These are phyloP conservation scores for Tapera naevia DNA, from an alignment of 2,797 vertebrate genomes.

Conservation along the genomic window DNA sequence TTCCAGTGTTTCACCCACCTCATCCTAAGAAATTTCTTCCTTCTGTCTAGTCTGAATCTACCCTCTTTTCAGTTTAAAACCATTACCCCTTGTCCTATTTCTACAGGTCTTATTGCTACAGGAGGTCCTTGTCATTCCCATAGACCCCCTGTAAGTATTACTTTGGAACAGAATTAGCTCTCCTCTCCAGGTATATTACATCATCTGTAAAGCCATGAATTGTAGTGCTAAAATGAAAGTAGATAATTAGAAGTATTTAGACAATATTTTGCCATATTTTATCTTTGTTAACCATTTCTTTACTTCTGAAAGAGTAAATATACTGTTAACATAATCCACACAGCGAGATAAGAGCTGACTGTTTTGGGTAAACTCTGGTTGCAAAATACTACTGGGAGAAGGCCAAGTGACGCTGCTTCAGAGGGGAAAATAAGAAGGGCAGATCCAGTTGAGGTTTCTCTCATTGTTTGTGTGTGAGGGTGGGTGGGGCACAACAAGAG, in stretches of 20 bases:
- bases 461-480: neutral
- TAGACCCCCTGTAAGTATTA: neutral
- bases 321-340: neutral
- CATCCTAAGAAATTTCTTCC: no score
- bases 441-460: neutral
- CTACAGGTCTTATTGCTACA: no score
- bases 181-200: neutral
- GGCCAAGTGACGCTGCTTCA: accelerated
- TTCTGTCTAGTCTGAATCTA: no score
- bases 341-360: neutral
- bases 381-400: neutral
- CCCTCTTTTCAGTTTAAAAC: no score
- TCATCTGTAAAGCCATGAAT: neutral
- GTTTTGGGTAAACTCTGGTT: neutral
- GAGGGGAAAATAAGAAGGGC: neutral
- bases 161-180: neutral
- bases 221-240: neutral
- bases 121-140: no score
- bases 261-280: neutral
- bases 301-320: neutral
- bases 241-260: neutral
- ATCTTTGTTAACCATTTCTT: neutral
- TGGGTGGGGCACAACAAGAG: neutral
- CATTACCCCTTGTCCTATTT: no score
- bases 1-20: no score